Base-by-base conservation (phyloP, 1,140 invertebrate species). In the Mamestra configurata region DNA sequence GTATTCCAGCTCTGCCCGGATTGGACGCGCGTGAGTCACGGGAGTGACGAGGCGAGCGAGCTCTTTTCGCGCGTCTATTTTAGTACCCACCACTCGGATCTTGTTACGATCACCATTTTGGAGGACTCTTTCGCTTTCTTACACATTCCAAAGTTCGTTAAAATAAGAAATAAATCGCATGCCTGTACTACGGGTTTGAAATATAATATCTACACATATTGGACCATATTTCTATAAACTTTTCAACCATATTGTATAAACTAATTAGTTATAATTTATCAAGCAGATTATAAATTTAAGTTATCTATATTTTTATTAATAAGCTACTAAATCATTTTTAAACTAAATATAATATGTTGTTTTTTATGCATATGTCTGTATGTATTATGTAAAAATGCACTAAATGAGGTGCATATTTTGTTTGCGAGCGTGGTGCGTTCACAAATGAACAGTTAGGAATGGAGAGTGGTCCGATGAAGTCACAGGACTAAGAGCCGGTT, bases 91-190 rank as follows among this genome's bases (percentile, higher is more conserved):
- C 79, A 80, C 84, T 92, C 87, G 88, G 86, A 92, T 94, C 90
- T 91, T 91, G 83, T 94, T 94, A 91, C 92, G 85, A 83, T 85
- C 81, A 79, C 90, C 89, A 89, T 92, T 92, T 93, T 91, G 49
- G 90, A 90, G 80, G 79, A 82, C 57, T 72, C 59, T 76, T 79
- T 73, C 64, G 24, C n/a, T 64, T 64, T 20, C 6, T 20, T 43
- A 57, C 18, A 59, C 43, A 75, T 49, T 79, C 31, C 77, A 46
- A 64, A 53, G 35, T 51, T 49, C 20, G 40, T 71, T n/a, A 37
- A 46, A 40, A 53, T 79, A 13, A 15, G 20, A 57, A 46, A 53
- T 55, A 35, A 55, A 73, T 13, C 37, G 1, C 7, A 59, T 35
- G 22, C 46, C 11, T 27, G n/a, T n/a, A n/a, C 22, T 51, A 51